These are phyloP conservation scores for Spinus olivaceus DNA, from an alignment of 2,797 vertebrate genomes.

Conservation along the genomic window DNA sequence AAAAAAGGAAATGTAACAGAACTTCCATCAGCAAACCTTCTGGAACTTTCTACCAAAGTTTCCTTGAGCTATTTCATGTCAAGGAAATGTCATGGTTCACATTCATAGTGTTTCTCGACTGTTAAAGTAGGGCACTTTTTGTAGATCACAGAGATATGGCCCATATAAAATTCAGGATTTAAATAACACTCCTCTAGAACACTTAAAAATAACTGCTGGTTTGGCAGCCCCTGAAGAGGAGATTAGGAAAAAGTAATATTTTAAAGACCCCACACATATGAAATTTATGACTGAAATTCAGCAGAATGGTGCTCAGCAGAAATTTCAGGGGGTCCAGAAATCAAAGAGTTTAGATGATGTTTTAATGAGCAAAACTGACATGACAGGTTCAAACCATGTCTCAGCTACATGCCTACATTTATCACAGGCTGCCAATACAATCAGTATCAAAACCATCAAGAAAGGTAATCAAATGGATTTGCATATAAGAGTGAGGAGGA, in stretches of 20 bases:
- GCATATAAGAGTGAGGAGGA: background rate
- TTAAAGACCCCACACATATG: background rate
- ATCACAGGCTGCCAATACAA: rapidly evolving
- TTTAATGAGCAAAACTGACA: background rate
- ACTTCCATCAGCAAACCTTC: background rate
- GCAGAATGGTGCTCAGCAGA: background rate
- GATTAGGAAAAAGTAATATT: background rate
- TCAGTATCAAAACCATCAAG: background rate
- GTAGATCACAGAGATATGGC: background rate
- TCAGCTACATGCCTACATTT: background rate
- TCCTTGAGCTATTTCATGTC: background rate
- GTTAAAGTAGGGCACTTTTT: background rate
- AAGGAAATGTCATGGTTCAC: background rate
- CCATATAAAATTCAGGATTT: background rate
- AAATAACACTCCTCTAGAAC: background rate
- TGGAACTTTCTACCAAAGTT: background rate
- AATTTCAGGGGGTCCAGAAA: background rate
- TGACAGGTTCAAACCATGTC: background rate
- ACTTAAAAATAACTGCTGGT: background rate
- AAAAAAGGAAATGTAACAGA: background rate
- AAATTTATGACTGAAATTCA: background rate
- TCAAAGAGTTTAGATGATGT: background rate
- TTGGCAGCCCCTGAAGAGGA: background rate
- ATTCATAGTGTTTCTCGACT: background rate
- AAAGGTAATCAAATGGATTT: background rate